Conservation (phyloP, 2,888 invertebrate species). For the Stegana nigrithorax region DNA sequence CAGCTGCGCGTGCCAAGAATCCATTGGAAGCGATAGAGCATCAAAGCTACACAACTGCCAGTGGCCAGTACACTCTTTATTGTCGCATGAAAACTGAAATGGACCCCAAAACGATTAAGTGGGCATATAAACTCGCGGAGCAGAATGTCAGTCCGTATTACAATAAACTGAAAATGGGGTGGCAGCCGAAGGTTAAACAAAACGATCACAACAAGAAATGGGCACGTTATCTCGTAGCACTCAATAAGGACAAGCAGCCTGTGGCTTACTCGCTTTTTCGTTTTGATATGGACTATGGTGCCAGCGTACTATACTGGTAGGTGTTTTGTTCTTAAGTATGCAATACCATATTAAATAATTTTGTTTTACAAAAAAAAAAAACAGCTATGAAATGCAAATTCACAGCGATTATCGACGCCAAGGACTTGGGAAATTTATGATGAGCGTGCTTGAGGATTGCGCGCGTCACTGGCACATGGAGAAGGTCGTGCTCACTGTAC, state of each 20-base stretch:
- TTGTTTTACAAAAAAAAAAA: too few species aligned
- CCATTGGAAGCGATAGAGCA: slow-evolving; percentile 58
- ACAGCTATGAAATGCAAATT: slow-evolving; percentile 89
- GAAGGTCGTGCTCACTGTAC: slow-evolving; percentile 82
- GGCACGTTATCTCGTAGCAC: slow-evolving; percentile 75
- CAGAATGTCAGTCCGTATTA: slow-evolving; percentile 65
- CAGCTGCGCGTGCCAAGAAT: slow-evolving; percentile 60
- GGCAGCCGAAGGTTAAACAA: slow-evolving; percentile 75
- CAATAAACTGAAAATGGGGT: slow-evolving; percentile 70
- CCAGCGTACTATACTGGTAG: slow-evolving; percentile 79
- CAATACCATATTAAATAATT: background rate
- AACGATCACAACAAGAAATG: slow-evolving; percentile 75
- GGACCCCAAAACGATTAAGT: slow-evolving; percentile 62
- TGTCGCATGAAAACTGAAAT: slow-evolving; percentile 62
- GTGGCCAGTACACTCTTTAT: slow-evolving; percentile 52
- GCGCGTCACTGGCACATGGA: slow-evolving; percentile 78
- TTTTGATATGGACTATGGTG: slow-evolving; percentile 78
- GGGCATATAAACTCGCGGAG: slow-evolving; percentile 68
- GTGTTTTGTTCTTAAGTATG: slow-evolving; percentile 21
- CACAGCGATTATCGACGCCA: slow-evolving; percentile 75
- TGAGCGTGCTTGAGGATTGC: slow-evolving; percentile 79
- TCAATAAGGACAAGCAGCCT: slow-evolving; percentile 67
- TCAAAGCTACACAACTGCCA: slow-evolving; percentile 44
- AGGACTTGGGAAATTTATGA: slow-evolving; percentile 84
- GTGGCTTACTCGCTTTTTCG: slow-evolving; percentile 82